phyloP scores from a whole-genome alignment of 2,888 invertebrate species.

The Julus scandinavius region DNA sequence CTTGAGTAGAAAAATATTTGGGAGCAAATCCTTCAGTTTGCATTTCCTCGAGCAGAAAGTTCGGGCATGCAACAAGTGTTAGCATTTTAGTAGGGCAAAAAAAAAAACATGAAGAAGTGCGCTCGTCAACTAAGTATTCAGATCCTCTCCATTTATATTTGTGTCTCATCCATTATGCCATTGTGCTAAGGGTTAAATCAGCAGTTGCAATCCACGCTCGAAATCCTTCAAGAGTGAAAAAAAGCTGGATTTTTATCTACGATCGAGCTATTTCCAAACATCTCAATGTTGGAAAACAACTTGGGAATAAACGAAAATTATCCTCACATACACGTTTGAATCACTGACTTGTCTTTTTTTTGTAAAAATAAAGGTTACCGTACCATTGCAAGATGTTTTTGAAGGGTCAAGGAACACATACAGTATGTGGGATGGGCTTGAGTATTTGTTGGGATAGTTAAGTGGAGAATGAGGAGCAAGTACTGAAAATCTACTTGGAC shows the following conservation, averaged over 20 bases:
- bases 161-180: not conserved
- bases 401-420: not conserved
- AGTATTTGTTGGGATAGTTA: conserved; percentile 9
- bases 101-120: not conserved
- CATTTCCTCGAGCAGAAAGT: not conserved
- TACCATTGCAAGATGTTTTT: not conserved
- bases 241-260: not conserved
- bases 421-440: not conserved
- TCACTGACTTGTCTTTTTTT: not conserved
- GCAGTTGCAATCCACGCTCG: not conserved
- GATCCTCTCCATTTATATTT: not conserved
- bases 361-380: conserved; percentile 12
- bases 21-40: not conserved
- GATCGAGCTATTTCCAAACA: conserved; percentile 15
- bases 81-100: conserved; percentile 4
- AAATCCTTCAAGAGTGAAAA: not conserved
- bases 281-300: not conserved
- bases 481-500: not conserved
- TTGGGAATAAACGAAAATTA: not conserved
- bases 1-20: not conserved
- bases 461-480: not conserved
- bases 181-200: not conserved
- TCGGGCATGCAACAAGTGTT: conserved; percentile 1
- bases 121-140: not conserved
- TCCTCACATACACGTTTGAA: not conserved